These are phyloP conservation scores for Lytechinus variegatus DNA, from an alignment of 35 echinoderm and acorn worm species.

Conservation along the genomic window DNA sequence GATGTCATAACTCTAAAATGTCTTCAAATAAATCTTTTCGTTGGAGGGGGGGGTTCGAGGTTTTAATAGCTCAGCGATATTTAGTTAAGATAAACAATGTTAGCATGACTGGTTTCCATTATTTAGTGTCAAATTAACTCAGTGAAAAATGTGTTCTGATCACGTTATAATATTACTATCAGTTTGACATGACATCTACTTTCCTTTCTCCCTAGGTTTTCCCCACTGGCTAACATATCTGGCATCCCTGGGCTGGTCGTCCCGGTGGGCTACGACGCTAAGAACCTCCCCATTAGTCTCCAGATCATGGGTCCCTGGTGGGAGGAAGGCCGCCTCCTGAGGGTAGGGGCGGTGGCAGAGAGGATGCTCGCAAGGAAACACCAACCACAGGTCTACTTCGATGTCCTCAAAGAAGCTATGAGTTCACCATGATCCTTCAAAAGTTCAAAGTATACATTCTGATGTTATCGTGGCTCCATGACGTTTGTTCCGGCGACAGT, in stretches of 20 bases:
- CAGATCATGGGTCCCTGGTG: conserved; percentile 95
- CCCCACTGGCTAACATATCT: conserved; percentile 73
- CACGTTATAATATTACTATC: too few relatives aligned
- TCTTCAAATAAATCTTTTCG: too few relatives aligned
- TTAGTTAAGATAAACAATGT: too few relatives aligned
- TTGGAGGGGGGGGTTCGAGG: too few relatives aligned
- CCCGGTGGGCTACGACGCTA: conserved; percentile 69
- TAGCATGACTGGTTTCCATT: too few relatives aligned
- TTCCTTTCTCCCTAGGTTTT: conserved; percentile 58
- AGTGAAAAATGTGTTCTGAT: too few relatives aligned
- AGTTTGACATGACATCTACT: background rate
- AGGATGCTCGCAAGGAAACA: conserved; percentile 45
- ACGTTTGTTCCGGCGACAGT: too few relatives aligned
- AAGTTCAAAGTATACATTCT: too few relatives aligned
- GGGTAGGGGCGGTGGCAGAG: conserved; percentile 69
- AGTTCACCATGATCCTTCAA: background rate
- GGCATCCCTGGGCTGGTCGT: conserved; percentile 78
- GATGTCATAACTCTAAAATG: too few relatives aligned
- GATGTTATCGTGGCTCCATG: too few relatives aligned
- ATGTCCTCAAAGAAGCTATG: conserved; percentile 44
- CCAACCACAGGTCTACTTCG: conserved; percentile 63
- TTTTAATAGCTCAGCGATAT: too few relatives aligned
- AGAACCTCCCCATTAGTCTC: conserved; percentile 80
- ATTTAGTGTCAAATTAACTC: too few relatives aligned
- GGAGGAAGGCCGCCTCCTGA: conserved; percentile 72